Evolutionary conservation across 2,797 vertebrate species (phyloP), one percentile per base, ranked within the genome.

Genomic region (Scarus forsteni): DNA sequence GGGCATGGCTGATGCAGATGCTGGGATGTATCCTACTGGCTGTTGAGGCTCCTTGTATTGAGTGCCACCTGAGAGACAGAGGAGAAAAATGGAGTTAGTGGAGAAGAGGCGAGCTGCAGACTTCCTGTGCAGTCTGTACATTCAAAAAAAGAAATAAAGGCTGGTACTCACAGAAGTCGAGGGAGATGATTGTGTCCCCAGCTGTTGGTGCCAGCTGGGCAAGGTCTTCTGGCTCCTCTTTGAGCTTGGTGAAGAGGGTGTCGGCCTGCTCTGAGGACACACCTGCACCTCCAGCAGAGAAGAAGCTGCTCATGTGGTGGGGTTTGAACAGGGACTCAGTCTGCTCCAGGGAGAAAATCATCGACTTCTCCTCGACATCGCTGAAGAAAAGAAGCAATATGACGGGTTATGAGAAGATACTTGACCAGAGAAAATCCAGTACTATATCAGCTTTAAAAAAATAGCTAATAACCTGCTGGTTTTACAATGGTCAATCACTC

Each of bases 211-310:
- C 97, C 89, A 99, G 94, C 86, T 97, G 96, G 11, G 96, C 90
- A 64, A 99, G 93, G 81, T 99, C 98, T 58, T 98, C 97, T 0
- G 97, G 98, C 85, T 99, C 98, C 81, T 99, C 96, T 84, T 99
- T 99, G 65, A 99, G 90, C 80, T 97, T 97, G 64, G 94, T 95
- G 92, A 95, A 98, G 72, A 97, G 94, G 69, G 88, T 85, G 13
- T 96, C 94, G 1, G 90, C 94, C 46, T 93, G 87, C n/a, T 97
- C 96, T 0, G 76, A 72, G 0, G 52, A 66, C 0, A 90, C 54
- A 5, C 87, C 77, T 0, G 85, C 66, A 1, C 86, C 7, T 66
- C 76, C 85, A 0, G 70, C 38, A 0, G 77, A 92, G 19, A 97
- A 97, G 91, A 97, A 85, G 58, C 85, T 83, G 85, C 70, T 95